These are phyloP conservation scores for Sprattus sprattus DNA, from an alignment of 2,113 vertebrate species.

Conservation along the genomic window DNA sequence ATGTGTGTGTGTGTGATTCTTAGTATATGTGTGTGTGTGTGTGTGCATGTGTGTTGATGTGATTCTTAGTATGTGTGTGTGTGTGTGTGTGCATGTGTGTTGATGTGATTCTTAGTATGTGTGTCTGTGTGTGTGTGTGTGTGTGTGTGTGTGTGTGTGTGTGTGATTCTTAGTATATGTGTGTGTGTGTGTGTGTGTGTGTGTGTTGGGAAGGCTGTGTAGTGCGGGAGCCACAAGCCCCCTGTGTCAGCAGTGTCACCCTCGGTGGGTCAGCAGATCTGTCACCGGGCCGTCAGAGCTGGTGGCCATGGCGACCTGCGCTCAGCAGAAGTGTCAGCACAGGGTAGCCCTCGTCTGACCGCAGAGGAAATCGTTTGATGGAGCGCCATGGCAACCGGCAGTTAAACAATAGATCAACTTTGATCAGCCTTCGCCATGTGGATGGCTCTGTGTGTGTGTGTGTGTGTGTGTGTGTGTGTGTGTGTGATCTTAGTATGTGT, in stretches of 20 bases:
- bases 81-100: background rate
- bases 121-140: conserved; percentile 18
- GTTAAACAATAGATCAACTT: conserved; percentile 54
- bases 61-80: too few species aligned
- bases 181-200: conserved; percentile 19
- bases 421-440: conserved; percentile 55
- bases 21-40: background rate
- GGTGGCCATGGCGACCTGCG: conserved; percentile 55
- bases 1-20: conserved; percentile 16
- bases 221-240: conserved; percentile 43
- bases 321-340: conserved; percentile 69
- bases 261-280: conserved; percentile 62
- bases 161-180: too few species aligned
- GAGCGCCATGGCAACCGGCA: conserved; percentile 1
- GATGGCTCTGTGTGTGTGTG: too few species aligned
- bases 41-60: conserved; percentile 23
- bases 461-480: too few species aligned
- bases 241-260: conserved; percentile 54
- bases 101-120: conserved; percentile 13
- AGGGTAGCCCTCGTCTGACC: conserved; percentile 20
- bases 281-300: conserved; percentile 53
- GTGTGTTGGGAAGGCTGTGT: conserved; percentile 25
- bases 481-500: too few species aligned
- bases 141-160: conserved; percentile 22
- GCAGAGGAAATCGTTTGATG: background rate